Evolutionary conservation across 2,797 vertebrate genomes (phyloP), one percentile per base, ranked within the genome.

Genomic region (Micropoecilia bifurca): DNA sequence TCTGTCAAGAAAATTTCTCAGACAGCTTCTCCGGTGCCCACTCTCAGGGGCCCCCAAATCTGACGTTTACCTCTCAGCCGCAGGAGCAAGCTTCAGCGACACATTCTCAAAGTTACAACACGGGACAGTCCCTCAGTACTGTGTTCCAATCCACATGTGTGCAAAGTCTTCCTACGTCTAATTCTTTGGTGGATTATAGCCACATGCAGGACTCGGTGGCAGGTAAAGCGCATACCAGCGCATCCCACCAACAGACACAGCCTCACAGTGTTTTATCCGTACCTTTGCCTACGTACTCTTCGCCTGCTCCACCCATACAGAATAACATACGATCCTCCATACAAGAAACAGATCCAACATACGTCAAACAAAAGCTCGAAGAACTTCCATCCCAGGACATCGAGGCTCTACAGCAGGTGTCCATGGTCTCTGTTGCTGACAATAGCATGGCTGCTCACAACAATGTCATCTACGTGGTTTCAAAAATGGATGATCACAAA

Each of bases 31-130:
- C 97, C 90, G 95, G 97, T 81, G 95, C 95, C 92, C 98, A 97
- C 84, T 96, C 98, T 97, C 98, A 98, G 97, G 97, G 95, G 93
- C 93, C 97, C 92, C 95, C 97, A 89, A 95, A 96, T 90, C 96
- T 97, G 94, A 97, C 93, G 87, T 99, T 97, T 91, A 96, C 97
- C 94, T 97, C 97, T 95, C 97, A 97, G 78, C 96, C 97, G 78
- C 97, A 98, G 88, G 97, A 95, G 89, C 95, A 97, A 83, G 94
- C 95, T 81, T 96, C 96, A 30, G 96, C 95, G 82, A 97, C 96
- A 94, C 97, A 96, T 90, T 97, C 97, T 84, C 97, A 97, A 92
- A 98, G 92, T 90, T 99, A 97, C 82, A 94, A 94, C 85, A 96
- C 97, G 85, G 97, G 95, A 88, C 97, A 97, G 87, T 95, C 98